These are phyloP conservation scores for Microtus montanus DNA, from an alignment of 2,113 vertebrate genomes.

Conservation along the genomic window DNA sequence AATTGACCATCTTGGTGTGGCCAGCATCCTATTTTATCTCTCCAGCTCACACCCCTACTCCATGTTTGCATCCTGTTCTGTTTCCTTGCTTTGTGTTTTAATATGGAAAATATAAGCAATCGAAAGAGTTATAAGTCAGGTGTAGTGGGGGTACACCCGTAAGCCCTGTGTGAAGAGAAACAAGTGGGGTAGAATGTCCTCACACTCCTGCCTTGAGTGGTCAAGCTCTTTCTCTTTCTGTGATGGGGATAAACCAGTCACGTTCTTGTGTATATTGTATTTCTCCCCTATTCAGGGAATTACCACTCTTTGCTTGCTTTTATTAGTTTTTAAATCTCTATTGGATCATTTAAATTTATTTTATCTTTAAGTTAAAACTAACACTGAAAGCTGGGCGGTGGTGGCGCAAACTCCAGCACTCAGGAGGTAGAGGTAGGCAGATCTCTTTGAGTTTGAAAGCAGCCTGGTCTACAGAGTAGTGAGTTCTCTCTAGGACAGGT, in stretches of 20 bases:
- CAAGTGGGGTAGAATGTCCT: too few species aligned
- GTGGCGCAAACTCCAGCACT: too few species aligned
- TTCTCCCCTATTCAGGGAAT: not conserved
- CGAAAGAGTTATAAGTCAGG: not conserved
- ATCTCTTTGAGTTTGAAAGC: too few species aligned
- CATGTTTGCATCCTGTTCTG: not conserved
- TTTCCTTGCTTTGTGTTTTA: not conserved
- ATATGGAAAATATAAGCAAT: not conserved
- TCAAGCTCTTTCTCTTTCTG: too few species aligned
- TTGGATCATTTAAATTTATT: not conserved
- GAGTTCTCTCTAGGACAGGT: too few species aligned
- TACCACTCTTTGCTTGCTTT: not conserved
- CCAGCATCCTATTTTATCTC: not conserved
- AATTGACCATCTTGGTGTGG: not conserved
- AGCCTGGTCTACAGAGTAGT: too few species aligned
- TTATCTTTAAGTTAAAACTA: slow-evolving; percentile 3
- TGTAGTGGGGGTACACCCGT: not conserved
- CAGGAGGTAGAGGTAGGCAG: too few species aligned
- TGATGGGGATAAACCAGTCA: not conserved
- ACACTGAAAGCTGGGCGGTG: not conserved
- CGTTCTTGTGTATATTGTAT: not conserved
- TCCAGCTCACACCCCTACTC: not conserved
- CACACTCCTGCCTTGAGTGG: not conserved
- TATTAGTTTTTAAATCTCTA: not conserved
- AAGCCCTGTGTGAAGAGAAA: not conserved